Percentiles rank a stretch among this genome's conserved stretches.
Evolutionary conservation across 1,140 invertebrate genomes (phyloP).

Genomic region (Nixonia krombeini): DNA sequence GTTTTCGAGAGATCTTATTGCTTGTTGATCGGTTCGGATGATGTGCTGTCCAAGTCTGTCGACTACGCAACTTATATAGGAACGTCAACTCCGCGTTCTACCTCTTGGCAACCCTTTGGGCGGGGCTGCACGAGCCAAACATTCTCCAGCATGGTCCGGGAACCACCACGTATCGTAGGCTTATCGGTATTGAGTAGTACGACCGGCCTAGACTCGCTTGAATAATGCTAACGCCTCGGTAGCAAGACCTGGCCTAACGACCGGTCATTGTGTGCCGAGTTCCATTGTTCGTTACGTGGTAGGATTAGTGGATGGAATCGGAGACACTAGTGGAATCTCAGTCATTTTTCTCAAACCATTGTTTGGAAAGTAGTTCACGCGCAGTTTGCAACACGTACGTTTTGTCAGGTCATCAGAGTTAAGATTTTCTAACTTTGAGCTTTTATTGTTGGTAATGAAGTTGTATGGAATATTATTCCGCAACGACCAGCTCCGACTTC

Average conservation of each 20-base stretch:
- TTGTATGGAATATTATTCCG: too few species aligned
- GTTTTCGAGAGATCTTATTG: conserved; percentile 8
- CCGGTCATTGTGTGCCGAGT: conserved; percentile 37
- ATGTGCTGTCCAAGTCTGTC: conserved; percentile 52
- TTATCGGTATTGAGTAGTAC: conserved; percentile 57
- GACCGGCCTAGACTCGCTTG: conserved; percentile 38
- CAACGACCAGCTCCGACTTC: too few species aligned
- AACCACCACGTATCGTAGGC: conserved; percentile 46
- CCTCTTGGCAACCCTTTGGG: conserved; percentile 60
- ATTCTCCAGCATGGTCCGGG: conserved; percentile 52
- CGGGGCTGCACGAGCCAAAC: conserved; percentile 64
- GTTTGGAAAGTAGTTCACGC: not conserved
- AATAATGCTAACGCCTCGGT: conserved; percentile 50
- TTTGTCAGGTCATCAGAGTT: too few species aligned
- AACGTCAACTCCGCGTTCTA: conserved; percentile 41
- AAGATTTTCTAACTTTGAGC: too few species aligned
- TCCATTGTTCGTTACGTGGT: conserved; percentile 15
- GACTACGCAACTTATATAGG: conserved; percentile 60
- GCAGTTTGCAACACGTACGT: too few species aligned
- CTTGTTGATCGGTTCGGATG: conserved; percentile 42
- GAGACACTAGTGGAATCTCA: conserved; percentile 7
- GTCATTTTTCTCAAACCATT: conserved; percentile 17
- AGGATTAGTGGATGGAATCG: conserved; percentile 9
- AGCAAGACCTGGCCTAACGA: conserved; percentile 37
- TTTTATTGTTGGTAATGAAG: too few species aligned